Evolutionary conservation across 2,888 invertebrate species (phyloP).

Genomic region (Clostera curtula): DNA sequence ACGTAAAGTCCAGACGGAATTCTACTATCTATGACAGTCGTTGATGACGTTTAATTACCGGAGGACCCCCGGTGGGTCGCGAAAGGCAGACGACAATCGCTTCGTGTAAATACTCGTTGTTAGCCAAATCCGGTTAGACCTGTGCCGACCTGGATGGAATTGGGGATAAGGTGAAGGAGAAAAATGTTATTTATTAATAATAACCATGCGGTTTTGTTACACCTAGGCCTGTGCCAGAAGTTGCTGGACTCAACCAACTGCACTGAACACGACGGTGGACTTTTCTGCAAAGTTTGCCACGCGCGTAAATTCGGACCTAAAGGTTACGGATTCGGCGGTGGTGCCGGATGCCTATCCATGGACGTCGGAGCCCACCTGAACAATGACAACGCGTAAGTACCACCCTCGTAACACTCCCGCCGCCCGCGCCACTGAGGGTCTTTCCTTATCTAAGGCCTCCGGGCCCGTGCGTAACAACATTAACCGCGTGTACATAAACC

Average conservation of each 20-base stretch:
- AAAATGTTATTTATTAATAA: no score
- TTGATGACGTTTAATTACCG: no score
- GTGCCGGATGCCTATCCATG: slow-evolving; percentile 97
- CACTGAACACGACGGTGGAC: slow-evolving; percentile 96
- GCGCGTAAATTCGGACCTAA: slow-evolving; percentile 98
- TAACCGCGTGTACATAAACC: slow-evolving; percentile 74
- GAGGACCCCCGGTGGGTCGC: no score
- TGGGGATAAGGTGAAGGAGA: no score
- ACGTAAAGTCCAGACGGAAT: no score
- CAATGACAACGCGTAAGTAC: slow-evolving; percentile 82
- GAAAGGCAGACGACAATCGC: no score
- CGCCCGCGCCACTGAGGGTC: slow-evolving; percentile 73
- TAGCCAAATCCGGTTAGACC: no score
- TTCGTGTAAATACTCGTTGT: no score
- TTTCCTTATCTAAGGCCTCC: slow-evolving; percentile 74
- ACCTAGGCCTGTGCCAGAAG: slow-evolving; percentile 94
- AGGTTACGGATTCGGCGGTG: slow-evolving; percentile 98
- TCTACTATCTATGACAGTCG: no score
- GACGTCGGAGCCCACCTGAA: slow-evolving; percentile 94
- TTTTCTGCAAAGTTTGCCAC: slow-evolving; percentile 98
- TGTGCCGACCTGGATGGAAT: no score
- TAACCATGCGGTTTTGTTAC: slow-evolving; percentile 8
- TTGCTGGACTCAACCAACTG: slow-evolving; percentile 98
- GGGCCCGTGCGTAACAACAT: slow-evolving; percentile 72
- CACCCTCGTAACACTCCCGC: slow-evolving; percentile 54